phyloP scores from a whole-genome alignment of 2,797 vertebrate genomes.

The Acomys russatus region DNA sequence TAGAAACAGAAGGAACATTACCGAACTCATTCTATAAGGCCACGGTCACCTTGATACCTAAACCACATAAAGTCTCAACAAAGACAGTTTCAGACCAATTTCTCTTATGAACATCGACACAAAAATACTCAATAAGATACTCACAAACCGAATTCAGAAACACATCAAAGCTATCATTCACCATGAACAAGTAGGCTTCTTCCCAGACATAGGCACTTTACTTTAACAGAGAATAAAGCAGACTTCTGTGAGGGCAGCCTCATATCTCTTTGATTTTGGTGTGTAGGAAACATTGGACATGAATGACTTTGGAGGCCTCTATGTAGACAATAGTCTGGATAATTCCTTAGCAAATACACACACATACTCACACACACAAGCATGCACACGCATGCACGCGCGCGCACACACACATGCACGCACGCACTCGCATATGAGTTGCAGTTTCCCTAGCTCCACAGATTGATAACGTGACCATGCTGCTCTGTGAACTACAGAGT shows the following conservation, averaged over 20 bases:
- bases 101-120: too few relatives aligned
- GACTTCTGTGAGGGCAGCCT: slow-evolving; percentile 17
- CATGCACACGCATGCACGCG: too few relatives aligned
- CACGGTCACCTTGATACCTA: too few relatives aligned
- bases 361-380: background rate
- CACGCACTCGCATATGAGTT: too few relatives aligned
- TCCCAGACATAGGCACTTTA: background rate
- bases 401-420: background rate
- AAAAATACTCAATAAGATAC: too few relatives aligned
- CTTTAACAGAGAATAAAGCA: background rate
- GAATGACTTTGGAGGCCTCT: slow-evolving; percentile 19
- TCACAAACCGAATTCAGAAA: too few relatives aligned
- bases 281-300: background rate
- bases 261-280: slow-evolving; percentile 4
- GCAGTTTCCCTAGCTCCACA: background rate
- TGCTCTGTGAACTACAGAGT: background rate
- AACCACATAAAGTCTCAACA: too few relatives aligned
- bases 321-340: background rate
- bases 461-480: background rate
- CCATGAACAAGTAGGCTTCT: too few relatives aligned
- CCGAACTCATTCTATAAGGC: too few relatives aligned
- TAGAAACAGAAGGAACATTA: too few relatives aligned
- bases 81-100: too few relatives aligned
- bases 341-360: background rate
- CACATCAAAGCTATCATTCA: too few relatives aligned